Base-by-base conservation (phyloP, 2,888 invertebrate species). In the Branchipolynoe longqiensis region DNA sequence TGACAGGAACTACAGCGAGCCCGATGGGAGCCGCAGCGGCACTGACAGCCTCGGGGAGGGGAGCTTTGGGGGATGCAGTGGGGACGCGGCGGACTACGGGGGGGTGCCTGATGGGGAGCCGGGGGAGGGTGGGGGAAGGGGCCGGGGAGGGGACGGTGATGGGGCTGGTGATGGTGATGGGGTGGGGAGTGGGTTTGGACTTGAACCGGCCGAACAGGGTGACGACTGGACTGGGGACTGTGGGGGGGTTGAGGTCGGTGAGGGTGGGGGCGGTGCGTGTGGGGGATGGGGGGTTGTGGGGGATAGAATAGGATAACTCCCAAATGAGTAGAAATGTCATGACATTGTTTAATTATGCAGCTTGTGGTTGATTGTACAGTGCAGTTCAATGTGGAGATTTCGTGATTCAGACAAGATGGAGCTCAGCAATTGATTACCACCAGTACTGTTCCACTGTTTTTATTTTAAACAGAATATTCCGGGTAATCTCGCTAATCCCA, bases 21-120 rank as follows among this genome's bases (percentile, higher is more conserved):
- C 69, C 12, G 69, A n/a, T 2, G 36, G 36, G 4, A 69, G 69
- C 38, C n/a, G n/a, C n/a, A n/a, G n/a, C n/a, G n/a, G n/a, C n/a
- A n/a, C n/a, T n/a, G n/a, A n/a, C n/a, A n/a, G n/a, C n/a, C 33
- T 69, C 8, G 38, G 36, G 0, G 48, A 48, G 12, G 54, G 48
- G 31, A 54, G 78, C 22, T 78, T 41, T 78, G 78, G 78, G 12
- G 78, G 78, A 25, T 78, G 78, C 48, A 54, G 78, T 22, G 78
- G 78, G 18, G 41, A 54, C 31, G 78, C 48, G 12, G 48, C 78
- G 1, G 54, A 54, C 25, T 78, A 54, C 22, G 74, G 74, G n/a
- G 31, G 8, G 25, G 31, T 8, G n/a, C 14, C 8, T 12, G 74
- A 28, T 3, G 62, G 12, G 48, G 78, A 25, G 28, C 48, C 28